Conservation (phyloP, 2,797 vertebrate genomes). For the Myotis daubentonii region DNA sequence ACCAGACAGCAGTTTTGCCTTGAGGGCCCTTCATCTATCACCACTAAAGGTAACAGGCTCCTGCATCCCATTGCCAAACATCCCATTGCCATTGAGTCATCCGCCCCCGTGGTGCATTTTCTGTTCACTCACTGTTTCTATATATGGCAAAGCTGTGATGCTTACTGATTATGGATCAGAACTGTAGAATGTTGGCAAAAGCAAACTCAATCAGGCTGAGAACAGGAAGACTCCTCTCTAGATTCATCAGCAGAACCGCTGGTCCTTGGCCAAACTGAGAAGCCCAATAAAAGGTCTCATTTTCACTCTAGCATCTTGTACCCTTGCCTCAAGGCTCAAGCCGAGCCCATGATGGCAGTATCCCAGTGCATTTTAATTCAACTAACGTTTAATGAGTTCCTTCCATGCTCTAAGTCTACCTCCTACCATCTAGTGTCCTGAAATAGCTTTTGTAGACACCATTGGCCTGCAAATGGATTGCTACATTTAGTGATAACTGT, state of each 20-base stretch:
- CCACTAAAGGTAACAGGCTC: constrained; percentile 41
- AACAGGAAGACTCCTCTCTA: neutral
- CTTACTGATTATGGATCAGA: neutral
- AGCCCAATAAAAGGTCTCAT: neutral
- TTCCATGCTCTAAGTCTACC: neutral
- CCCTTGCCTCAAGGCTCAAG: neutral
- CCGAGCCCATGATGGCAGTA: neutral
- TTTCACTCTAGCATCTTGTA: neutral
- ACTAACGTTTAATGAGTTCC: neutral
- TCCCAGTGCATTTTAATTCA: neutral
- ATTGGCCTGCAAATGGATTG: neutral
- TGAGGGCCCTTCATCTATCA: constrained; percentile 41
- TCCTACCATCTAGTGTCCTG: neutral
- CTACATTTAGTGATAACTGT: neutral
- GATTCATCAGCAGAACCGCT: neutral
- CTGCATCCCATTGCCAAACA: constrained; percentile 40
- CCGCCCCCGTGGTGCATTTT: neutral
- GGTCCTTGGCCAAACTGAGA: neutral
- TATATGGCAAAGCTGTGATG: constrained; percentile 38
- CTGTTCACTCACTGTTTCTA: constrained; percentile 44
- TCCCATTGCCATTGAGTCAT: constrained; percentile 63
- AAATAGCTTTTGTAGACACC: neutral
- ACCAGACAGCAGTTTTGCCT: constrained; percentile 57
- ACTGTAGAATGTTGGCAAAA: neutral
- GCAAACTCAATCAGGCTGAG: neutral